Evolutionary conservation across 2,113 vertebrate species (phyloP).

Genomic region (Otolemur garnettii): DNA sequence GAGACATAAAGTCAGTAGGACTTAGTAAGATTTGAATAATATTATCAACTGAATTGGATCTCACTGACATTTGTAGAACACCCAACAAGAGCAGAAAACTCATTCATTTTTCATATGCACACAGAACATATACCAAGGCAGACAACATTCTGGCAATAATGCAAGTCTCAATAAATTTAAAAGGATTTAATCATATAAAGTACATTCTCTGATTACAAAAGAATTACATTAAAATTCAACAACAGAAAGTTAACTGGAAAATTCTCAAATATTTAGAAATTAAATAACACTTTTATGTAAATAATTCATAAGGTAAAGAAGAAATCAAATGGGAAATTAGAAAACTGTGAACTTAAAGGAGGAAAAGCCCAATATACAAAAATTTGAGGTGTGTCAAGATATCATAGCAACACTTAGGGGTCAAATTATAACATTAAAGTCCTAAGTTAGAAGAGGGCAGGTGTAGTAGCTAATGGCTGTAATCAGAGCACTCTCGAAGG

Average conservation of each 20-base stretch:
- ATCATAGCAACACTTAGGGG: background rate
- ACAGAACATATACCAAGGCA: slow-evolving; percentile 39
- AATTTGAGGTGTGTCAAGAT: background rate
- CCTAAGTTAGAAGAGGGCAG: background rate
- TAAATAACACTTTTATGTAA: slow-evolving; percentile 14
- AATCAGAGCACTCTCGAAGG: too few species aligned
- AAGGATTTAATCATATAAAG: slow-evolving; percentile 28
- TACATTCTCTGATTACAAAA: background rate
- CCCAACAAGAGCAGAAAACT: background rate
- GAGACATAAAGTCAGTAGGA: background rate
- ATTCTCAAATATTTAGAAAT: slow-evolving; percentile 6
- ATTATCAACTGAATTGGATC: slow-evolving; percentile 6
- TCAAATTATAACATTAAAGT: background rate
- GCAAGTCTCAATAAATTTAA: background rate
- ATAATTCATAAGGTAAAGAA: slow-evolving; percentile 5
- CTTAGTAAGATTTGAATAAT: slow-evolving; percentile 3
- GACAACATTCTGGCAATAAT: background rate
- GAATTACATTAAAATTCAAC: slow-evolving; percentile 37
- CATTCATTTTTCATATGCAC: background rate
- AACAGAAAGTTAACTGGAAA: slow-evolving; percentile 7
- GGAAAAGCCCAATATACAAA: background rate
- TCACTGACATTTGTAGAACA: slow-evolving; percentile 10
- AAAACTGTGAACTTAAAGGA: background rate
- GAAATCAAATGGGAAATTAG: background rate
- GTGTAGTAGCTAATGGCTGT: too few species aligned